phyloP scores from a whole-genome alignment of 1,140 invertebrate genomes.

The Scaptomyza hsui region DNA sequence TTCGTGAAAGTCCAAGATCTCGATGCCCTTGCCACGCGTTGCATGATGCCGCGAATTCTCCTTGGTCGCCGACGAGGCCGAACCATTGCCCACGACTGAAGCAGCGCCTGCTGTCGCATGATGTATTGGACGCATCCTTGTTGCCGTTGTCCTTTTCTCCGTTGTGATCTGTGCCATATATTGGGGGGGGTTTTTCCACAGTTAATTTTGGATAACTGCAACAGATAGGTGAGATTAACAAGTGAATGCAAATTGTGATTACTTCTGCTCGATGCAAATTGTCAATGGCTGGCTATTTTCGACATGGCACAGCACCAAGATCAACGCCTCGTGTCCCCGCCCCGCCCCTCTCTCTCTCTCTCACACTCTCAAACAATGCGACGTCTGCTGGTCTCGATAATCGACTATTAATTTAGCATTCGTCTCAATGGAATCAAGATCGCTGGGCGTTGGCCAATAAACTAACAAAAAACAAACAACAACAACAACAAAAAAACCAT shows the following conservation, averaged over 20 bases:
- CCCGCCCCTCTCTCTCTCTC: not conserved
- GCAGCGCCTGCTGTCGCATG: conserved; percentile 28
- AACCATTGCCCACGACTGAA: conserved; percentile 12
- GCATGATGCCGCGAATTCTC: conserved; percentile 40
- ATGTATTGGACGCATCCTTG: conserved; percentile 29
- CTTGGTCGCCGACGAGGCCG: conserved; percentile 25
- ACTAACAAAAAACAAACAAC: not conserved
- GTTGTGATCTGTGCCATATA: conserved; percentile 79
- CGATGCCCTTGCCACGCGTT: conserved; percentile 65
- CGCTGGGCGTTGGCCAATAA: conserved; percentile 46
- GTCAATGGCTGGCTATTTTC: conserved; percentile 82
- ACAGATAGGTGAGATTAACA: not conserved
- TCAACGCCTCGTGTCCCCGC: conserved; percentile 48
- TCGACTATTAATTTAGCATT: conserved; percentile 11
- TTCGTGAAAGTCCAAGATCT: conserved; percentile 80
- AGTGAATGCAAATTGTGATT: conserved; percentile 6
- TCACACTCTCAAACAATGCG: conserved; percentile 8
- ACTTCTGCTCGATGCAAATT: conserved; percentile 36
- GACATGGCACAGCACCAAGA: conserved; percentile 80
- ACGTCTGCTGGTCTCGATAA: conserved; percentile 39
- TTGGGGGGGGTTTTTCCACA: conserved; percentile 45
- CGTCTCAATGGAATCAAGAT: conserved; percentile 48
- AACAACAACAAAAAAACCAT: not conserved
- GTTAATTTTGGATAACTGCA: conserved; percentile 70
- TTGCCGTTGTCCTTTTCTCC: conserved; percentile 68